Base-by-base conservation (phyloP, 1,140 invertebrate genomes). In the Maconellicoccus hirsutus region DNA sequence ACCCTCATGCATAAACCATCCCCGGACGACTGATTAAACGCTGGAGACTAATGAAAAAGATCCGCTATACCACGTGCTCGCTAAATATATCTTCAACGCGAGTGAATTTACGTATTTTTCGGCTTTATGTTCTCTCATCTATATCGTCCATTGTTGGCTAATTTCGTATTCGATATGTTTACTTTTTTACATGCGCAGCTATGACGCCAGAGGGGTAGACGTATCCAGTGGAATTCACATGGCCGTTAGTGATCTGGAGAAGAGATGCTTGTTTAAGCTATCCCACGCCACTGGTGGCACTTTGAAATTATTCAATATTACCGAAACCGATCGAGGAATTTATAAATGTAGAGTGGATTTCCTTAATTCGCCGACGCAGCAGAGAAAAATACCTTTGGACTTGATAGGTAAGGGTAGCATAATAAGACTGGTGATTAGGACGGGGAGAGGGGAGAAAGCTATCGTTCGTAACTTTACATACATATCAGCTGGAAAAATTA, bases 311-410 rank as follows among this genome's bases (percentile, higher is more conserved):
- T 78, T 83, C 61, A 79, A 81, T n/a, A 79, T 81, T 16, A 80
- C 79, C 74, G 84, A 87, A 70, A 81, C 80, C 71, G 87, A 91
- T 76, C 83, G 85, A 71, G 87, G 86, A 0, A 75, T 88, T 14
- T 90, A 89, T 77, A 83, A 87, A 72, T 91, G 89, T 77, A 79
- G 88, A 42, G 87, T 90, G 1, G 89, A 91, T 78, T 91, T 89
- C 78, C 78, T 82, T 61, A 82, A 86, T 42, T 86, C 86, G 10
- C 86, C 87, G 0, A 89, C 88, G 0, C 84, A 84, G 76, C 89
- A 89, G 76, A 83, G 84, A 61, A 84, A 79, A 88, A 88, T 70
- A 88, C 88, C 42, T 87, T 90, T 76, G 84, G 86, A 72, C 80
- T 90, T 63, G 85, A 90, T 75, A 79, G 89, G 74, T 87, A 90